Evolutionary conservation across 2,113 vertebrate species (phyloP).

Genomic region (Alligator mississippiensis): DNA sequence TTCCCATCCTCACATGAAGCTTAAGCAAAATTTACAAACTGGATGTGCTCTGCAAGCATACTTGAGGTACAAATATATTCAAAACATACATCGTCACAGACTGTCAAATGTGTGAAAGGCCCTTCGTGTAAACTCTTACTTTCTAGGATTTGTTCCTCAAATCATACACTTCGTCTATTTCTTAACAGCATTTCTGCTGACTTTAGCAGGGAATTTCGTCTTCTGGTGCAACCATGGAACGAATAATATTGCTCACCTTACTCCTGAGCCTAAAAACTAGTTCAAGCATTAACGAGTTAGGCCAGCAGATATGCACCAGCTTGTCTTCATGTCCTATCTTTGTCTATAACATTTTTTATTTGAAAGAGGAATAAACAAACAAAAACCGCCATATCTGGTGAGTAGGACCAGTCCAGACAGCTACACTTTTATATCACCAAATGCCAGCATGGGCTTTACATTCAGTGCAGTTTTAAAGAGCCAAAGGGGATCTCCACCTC

Average conservation of each 20-base stretch:
- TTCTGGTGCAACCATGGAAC: conserved; percentile 6
- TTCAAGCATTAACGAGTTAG: neutral
- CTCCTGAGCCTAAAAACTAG: neutral
- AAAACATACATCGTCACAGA: neutral
- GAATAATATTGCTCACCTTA: conserved; percentile 38
- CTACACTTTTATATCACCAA: neutral
- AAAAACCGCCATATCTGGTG: neutral
- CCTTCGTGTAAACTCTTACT: neutral
- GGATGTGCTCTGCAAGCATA: neutral
- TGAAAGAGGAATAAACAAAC: neutral
- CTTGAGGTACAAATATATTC: neutral
- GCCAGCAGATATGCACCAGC: conserved; percentile 19
- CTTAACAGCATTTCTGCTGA: neutral
- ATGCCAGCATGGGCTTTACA: neutral
- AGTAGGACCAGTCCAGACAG: neutral
- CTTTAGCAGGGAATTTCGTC: neutral
- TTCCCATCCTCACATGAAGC: too few relatives aligned
- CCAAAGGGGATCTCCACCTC: neutral
- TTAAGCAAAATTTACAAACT: neutral
- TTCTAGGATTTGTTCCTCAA: neutral
- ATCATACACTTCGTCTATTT: neutral
- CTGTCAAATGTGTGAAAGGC: neutral
- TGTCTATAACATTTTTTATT: neutral
- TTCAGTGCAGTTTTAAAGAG: neutral
- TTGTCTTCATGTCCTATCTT: neutral